Evolutionary conservation across 2,113 vertebrate genomes (phyloP).

Genomic region (Neotoma lepida): DNA sequence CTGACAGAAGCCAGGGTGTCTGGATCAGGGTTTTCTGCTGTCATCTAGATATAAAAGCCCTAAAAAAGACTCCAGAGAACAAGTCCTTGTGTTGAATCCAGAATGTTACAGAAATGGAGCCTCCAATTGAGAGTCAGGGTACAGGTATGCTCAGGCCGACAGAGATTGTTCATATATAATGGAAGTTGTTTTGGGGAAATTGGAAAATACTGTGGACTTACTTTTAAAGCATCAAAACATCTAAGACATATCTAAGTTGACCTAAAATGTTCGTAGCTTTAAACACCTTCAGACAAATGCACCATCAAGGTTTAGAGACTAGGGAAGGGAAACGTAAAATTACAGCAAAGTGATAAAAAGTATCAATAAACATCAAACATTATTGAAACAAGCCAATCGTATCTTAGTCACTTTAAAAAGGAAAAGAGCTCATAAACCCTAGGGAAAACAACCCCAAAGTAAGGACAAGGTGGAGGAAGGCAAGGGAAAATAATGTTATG

Average conservation of each 20-base stretch:
- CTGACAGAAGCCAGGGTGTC: not conserved
- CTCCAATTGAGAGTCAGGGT: not conserved
- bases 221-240: not conserved
- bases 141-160: not conserved
- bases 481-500: not conserved
- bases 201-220: not conserved
- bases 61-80: no score
- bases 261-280: not conserved
- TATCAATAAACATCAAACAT: not conserved
- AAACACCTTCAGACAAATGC: not conserved
- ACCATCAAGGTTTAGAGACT: not conserved
- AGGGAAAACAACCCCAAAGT: not conserved
- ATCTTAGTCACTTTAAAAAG: not conserved
- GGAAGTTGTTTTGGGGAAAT: not conserved
- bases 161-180: not conserved
- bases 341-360: not conserved
- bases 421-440: not conserved
- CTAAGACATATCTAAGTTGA: not conserved
- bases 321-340: not conserved
- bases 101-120: not conserved
- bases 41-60: not conserved
- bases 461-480: not conserved
- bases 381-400: not conserved
- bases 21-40: not conserved
- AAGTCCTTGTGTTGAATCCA: not conserved